phyloP scores from a whole-genome alignment of 1,140 invertebrate genomes.

The Oryzaephilus surinamensis region DNA sequence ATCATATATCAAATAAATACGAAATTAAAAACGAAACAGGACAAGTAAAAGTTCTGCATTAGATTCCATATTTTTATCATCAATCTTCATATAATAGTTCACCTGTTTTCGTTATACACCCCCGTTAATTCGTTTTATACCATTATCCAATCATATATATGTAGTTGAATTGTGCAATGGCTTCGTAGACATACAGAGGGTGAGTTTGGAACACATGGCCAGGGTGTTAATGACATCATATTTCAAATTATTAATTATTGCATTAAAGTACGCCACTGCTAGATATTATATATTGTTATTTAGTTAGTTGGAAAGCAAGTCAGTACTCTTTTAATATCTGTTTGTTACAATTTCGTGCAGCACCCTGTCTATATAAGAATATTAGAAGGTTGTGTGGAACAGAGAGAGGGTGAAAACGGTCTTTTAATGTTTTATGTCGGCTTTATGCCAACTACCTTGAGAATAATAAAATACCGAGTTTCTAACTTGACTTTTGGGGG shows the following conservation, averaged over 20 bases:
- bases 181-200: constrained; percentile 18
- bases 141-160: too few species aligned
- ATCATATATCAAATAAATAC: constrained; percentile 9
- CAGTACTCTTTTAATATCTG: not conserved
- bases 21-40: constrained; percentile 13
- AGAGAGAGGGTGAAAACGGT: not conserved
- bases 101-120: constrained; percentile 2
- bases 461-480: too few species aligned
- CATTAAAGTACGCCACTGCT: constrained; percentile 3
- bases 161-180: too few species aligned
- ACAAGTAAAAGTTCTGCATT: constrained; percentile 8
- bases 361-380: not conserved
- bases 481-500: too few species aligned
- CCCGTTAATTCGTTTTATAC: too few species aligned
- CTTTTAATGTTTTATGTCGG: too few species aligned
- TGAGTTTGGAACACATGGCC: not conserved
- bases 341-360: not conserved
- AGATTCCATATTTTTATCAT: constrained; percentile 10
- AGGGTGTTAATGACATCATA: constrained; percentile 25
- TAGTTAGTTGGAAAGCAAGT: not conserved
- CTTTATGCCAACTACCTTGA: too few species aligned
- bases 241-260: constrained; percentile 27
- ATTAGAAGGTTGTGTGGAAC: not conserved
- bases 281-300: not conserved
- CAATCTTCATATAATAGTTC: constrained; percentile 10